Evolutionary conservation across 2,113 vertebrate species (phyloP).

Genomic region (Chloebia gouldiae): DNA sequence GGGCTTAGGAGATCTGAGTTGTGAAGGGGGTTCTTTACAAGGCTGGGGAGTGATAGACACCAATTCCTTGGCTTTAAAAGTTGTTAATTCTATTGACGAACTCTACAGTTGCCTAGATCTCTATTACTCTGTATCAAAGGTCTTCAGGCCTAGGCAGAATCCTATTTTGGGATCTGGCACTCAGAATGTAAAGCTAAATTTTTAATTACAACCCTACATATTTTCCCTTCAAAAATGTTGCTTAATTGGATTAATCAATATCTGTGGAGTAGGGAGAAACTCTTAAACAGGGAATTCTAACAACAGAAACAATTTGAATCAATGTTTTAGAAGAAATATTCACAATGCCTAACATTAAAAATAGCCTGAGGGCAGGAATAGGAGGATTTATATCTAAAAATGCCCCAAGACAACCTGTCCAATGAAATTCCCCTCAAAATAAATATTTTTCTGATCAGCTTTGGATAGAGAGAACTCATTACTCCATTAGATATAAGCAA

Average conservation of each 20-base stretch:
- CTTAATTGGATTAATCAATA: not conserved
- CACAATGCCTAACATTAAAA: not conserved
- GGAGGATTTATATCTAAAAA: not conserved
- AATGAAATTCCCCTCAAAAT: not conserved
- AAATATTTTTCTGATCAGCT: not conserved
- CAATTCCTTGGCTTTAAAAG: not conserved
- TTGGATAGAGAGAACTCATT: not conserved
- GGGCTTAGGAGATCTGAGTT: not conserved
- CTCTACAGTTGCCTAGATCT: not conserved
- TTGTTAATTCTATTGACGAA: not conserved
- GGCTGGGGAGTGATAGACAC: not conserved
- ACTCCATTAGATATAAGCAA: not conserved
- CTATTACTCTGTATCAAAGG: not conserved
- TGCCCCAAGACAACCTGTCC: not conserved
- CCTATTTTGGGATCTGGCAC: not conserved
- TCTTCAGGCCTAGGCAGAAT: not conserved
- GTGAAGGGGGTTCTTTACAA: not conserved
- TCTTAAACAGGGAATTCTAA: not conserved
- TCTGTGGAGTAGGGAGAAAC: not conserved
- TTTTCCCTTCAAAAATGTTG: not conserved
- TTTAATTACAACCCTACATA: not conserved
- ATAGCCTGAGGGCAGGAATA: no score
- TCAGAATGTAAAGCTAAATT: not conserved
- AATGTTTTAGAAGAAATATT: not conserved
- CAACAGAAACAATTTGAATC: not conserved